phyloP scores from a whole-genome alignment of 2,113 vertebrate genomes.

The Chaetorhynchus papuensis region DNA sequence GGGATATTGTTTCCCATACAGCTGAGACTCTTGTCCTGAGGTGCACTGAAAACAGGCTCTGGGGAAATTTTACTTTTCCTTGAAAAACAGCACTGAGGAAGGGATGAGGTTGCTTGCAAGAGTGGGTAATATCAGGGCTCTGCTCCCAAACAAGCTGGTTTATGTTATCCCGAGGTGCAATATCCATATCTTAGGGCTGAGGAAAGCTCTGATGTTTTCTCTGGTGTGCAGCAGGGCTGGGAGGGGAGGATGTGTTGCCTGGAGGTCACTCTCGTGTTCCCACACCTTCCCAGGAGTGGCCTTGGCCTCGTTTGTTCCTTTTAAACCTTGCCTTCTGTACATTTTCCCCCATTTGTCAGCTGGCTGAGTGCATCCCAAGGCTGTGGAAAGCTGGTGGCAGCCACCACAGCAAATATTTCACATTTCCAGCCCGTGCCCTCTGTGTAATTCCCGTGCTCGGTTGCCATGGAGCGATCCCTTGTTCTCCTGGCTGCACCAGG shows the following conservation, averaged over 20 bases:
- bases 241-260: too few relatives aligned
- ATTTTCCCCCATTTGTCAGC: not conserved
- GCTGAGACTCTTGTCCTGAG: not conserved
- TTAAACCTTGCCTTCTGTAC: not conserved
- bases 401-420: not conserved
- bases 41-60: not conserved
- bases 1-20: fast-evolving
- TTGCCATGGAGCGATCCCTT: conserved; percentile 35
- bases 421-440: not conserved
- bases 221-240: not conserved
- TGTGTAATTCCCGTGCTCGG: not conserved
- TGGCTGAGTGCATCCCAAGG: not conserved
- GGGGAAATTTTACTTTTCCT: not conserved
- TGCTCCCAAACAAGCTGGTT: not conserved
- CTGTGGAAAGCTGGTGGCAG: not conserved
- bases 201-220: not conserved
- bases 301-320: not conserved
- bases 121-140: not conserved
- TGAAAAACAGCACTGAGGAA: not conserved
- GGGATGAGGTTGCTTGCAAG: not conserved
- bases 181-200: not conserved
- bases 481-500: not conserved
- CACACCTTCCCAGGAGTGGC: not conserved
- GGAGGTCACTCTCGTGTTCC: not conserved
- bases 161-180: not conserved